Percentiles rank a stretch among this genome's conserved stretches.
Conservation (phyloP, 2,888 invertebrate genomes). For the Lithophane socia region DNA sequence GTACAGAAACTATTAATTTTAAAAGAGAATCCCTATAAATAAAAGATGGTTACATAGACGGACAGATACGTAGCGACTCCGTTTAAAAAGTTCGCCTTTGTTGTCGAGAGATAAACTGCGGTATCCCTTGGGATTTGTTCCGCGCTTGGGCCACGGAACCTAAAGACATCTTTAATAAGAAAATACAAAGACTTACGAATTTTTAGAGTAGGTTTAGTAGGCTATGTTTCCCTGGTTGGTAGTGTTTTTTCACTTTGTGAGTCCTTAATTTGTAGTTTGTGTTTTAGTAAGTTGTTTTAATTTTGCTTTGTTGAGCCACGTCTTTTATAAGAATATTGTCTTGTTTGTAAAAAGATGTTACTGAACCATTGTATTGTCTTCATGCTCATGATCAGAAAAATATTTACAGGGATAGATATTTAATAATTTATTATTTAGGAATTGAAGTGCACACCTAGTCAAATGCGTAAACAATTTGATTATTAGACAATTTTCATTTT, state of each 20-base stretch:
- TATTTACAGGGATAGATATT: neutral
- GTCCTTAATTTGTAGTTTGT: slow-evolving; percentile 40
- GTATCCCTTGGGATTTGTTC: slow-evolving; percentile 70
- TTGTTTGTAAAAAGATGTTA: neutral
- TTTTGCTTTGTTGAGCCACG: neutral
- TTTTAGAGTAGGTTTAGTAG: slow-evolving; percentile 51
- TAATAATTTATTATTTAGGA: neutral
- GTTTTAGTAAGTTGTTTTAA: slow-evolving; percentile 10
- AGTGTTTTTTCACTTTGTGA: slow-evolving; percentile 26
- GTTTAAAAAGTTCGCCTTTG: slow-evolving; percentile 70
- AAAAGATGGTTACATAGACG: slow-evolving; percentile 60
- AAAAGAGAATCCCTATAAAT: slow-evolving; percentile 59
- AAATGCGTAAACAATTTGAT: too few species aligned
- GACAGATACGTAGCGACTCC: slow-evolving; percentile 64
- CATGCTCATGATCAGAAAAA: neutral
- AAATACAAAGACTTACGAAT: slow-evolving; percentile 64
- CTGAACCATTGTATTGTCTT: too few species aligned
- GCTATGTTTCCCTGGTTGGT: slow-evolving; percentile 42
- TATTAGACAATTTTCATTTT: neutral
- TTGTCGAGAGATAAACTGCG: slow-evolving; percentile 72
- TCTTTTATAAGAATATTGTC: neutral
- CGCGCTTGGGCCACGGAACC: slow-evolving; percentile 60
- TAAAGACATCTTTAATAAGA: slow-evolving; percentile 68
- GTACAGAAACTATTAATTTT: slow-evolving; percentile 61
- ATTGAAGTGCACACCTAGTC: neutral